A percentile compares a stretch with the other conserved stretches of the same genome.
Conservation (phyloP, 2,113 vertebrate genomes). For the Fukomys damarensis region DNA sequence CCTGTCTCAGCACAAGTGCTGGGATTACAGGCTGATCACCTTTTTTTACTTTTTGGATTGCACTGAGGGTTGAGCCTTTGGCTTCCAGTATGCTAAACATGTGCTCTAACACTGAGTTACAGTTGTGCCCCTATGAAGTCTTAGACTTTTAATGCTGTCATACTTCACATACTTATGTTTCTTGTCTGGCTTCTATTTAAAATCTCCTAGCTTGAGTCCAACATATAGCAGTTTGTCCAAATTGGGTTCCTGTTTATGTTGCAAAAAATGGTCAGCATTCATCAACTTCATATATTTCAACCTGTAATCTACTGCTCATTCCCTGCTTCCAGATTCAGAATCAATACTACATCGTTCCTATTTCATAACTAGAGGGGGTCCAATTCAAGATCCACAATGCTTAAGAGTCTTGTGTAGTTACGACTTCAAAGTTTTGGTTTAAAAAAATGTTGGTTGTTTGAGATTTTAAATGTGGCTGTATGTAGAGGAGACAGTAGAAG, state of each 20-base stretch:
- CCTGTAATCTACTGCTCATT: not conserved
- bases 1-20: not conserved
- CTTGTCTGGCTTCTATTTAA: not conserved
- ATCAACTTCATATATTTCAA: not conserved
- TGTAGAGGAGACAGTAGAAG: not conserved
- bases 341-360: not conserved
- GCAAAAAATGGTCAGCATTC: not conserved
- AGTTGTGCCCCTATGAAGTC: not conserved
- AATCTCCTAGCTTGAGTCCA: not conserved
- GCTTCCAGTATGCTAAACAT: not conserved
- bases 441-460: not conserved
- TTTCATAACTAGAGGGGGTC: not conserved
- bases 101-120: not conserved
- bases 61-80: too few relatives aligned
- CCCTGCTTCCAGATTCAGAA: not conserved
- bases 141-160: not conserved
- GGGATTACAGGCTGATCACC: not conserved
- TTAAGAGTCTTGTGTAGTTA: not conserved
- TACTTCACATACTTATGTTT: not conserved
- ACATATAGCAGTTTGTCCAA: not conserved
- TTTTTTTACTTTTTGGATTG: not conserved
- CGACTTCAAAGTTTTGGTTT: not conserved
- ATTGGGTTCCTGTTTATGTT: not conserved
- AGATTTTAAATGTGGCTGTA: not conserved
- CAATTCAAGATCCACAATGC: not conserved